These are phyloP conservation scores for Papilio machaon DNA, from an alignment of 1,140 invertebrate genomes.

Conservation along the genomic window DNA sequence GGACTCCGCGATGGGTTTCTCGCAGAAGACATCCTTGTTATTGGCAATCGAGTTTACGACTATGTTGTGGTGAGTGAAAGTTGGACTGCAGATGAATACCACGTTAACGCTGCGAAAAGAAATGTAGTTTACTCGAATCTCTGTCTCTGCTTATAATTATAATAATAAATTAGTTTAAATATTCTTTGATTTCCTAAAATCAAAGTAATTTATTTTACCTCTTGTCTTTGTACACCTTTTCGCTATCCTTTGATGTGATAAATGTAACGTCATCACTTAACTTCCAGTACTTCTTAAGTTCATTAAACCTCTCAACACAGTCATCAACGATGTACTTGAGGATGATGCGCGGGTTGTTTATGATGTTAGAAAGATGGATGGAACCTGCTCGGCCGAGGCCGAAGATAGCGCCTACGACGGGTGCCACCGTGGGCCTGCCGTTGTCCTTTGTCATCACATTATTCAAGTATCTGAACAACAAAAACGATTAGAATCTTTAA, in stretches of 20 bases:
- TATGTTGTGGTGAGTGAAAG: constrained; percentile 84
- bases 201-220: constrained; percentile 69
- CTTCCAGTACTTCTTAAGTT: constrained; percentile 81
- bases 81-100: constrained; percentile 84
- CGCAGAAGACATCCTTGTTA: constrained; percentile 87
- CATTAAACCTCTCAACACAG: constrained; percentile 72
- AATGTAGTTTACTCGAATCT: background rate
- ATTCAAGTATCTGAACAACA: constrained; percentile 47
- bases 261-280: constrained; percentile 75
- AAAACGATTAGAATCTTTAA: background rate
- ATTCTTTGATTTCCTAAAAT: background rate
- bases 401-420: constrained; percentile 81
- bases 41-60: constrained; percentile 83
- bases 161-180: background rate
- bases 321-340: constrained; percentile 85
- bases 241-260: constrained; percentile 80
- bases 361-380: constrained; percentile 84
- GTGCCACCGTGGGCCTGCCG: constrained; percentile 43
- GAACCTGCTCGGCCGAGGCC: constrained; percentile 84
- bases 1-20: constrained; percentile 87
- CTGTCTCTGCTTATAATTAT: background rate
- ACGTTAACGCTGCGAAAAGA: constrained; percentile 79
- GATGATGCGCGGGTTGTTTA: constrained; percentile 80
- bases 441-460: constrained; percentile 48
- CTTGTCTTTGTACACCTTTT: constrained; percentile 82